phyloP scores from a whole-genome alignment of 2,113 vertebrate genomes.

The Sturnus vulgaris region DNA sequence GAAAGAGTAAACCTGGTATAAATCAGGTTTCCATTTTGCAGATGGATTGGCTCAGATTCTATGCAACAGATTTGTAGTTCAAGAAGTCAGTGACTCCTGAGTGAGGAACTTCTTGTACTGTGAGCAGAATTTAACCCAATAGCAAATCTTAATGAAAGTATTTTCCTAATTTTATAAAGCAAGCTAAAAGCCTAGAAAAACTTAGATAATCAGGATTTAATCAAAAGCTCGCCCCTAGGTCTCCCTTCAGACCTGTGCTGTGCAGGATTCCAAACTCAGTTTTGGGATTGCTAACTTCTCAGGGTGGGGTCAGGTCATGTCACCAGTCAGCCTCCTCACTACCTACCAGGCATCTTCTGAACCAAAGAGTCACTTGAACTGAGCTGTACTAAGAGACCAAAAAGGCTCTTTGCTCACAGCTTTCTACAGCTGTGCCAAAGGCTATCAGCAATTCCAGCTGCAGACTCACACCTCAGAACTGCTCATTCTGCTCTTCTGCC shows the following conservation, averaged over 20 bases:
- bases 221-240: not conserved
- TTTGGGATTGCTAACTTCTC: not conserved
- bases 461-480: not conserved
- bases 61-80: not conserved
- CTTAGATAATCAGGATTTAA: not conserved
- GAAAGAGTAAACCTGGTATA: not conserved
- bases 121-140: not conserved
- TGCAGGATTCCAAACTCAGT: not conserved
- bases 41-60: not conserved
- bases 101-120: not conserved
- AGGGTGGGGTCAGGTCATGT: not conserved
- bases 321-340: not conserved
- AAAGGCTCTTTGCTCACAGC: not conserved
- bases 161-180: not conserved
- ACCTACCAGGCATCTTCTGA: not conserved
- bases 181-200: not conserved
- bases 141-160: not conserved
- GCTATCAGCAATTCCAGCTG: not conserved
- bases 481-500: not conserved
- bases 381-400: not conserved
- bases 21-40: not conserved
- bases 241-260: not conserved
- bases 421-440: not conserved
- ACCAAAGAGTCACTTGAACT: not conserved
- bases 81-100: not conserved